Evolutionary conservation across 2,797 vertebrate species (phyloP), one percentile per base, ranked within the genome.

Genomic region (Balearica regulorum): DNA sequence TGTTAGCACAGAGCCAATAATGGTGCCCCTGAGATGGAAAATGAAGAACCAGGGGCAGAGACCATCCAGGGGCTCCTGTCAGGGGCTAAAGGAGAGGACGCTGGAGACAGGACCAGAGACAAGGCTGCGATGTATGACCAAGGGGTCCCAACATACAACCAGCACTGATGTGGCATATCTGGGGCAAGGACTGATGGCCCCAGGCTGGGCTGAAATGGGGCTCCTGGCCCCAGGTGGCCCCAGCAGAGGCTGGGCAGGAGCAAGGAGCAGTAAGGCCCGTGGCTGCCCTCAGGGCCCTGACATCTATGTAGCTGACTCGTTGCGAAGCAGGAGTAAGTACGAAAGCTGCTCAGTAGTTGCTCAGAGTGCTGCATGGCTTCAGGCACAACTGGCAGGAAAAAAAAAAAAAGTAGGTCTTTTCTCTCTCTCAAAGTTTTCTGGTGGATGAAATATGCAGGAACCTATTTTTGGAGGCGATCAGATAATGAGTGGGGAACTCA

Each of bases 101-200:
- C 1, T 10, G 12, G 17, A 87, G 39, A 29, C 3, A 60, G 44
- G 25, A 51, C 0, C 18, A 31, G 65, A 44, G 19, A 39, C 15
- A 54, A 64, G 37, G 37, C 9, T 68, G 37, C 0, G 0, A 48
- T 1, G 0, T 39, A 61, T 1, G 1, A 13, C 28, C 0, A 0
- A 44, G 16, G 22, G 6, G 25, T 69, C 26, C 20, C 54, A 65
- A 5, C 8, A 2, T 8, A 54, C 8, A 44, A 22, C 4, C 28
- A 76, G 14, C 11, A 9, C 33, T 19, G 29, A 11, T 33, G 15
- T 4, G 3, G 39, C 39, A 39, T 48, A 37, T 13, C 24, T 13
- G 24, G 15, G 51, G 16, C 18, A 69, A 18, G 13, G 13, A 35
- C 35, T 44, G 64, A 43, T 0, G 1, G 24, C 6, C n/a, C 11